Conservation (phyloP, 2,888 invertebrate species). For the Meiosimyza platycephala region DNA sequence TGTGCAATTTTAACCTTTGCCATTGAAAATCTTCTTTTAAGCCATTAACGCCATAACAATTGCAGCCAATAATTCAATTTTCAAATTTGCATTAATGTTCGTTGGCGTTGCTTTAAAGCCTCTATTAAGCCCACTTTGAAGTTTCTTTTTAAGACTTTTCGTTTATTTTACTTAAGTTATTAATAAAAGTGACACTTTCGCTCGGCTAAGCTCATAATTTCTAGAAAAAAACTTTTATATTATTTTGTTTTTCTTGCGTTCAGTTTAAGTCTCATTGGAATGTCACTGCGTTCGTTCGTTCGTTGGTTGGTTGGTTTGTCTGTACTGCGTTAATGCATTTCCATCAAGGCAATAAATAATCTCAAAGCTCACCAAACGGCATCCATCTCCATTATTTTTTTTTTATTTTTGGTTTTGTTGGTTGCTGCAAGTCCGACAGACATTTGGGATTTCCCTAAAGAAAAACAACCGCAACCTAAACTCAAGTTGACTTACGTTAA, state of each 20-base stretch:
- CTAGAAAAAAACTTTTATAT: neutral
- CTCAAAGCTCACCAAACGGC: conserved; percentile 31
- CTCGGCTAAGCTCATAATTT: conserved; percentile 3
- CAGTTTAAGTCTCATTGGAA: neutral
- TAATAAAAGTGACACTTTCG: conserved; percentile 23
- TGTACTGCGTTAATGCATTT: conserved; percentile 31
- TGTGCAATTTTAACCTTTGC: neutral
- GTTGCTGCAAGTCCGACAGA: neutral
- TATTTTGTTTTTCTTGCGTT: neutral
- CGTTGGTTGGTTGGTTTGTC: neutral
- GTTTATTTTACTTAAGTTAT: conserved; percentile 6
- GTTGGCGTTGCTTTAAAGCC: too few species aligned
- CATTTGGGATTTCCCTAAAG: too few species aligned
- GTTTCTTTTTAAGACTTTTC: neutral
- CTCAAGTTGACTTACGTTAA: too few species aligned
- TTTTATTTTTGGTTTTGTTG: neutral
- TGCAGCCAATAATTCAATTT: neutral
- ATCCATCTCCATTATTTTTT: conserved; percentile 34
- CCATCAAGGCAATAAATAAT: conserved; percentile 35
- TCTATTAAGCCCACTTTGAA: too few species aligned
- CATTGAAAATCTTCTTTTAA: neutral
- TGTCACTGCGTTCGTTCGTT: neutral
- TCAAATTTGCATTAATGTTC: neutral
- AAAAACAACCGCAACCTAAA: too few species aligned
- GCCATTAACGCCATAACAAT: neutral